Conservation (phyloP, 2,113 vertebrate species). For the Oceanodroma tethys region DNA sequence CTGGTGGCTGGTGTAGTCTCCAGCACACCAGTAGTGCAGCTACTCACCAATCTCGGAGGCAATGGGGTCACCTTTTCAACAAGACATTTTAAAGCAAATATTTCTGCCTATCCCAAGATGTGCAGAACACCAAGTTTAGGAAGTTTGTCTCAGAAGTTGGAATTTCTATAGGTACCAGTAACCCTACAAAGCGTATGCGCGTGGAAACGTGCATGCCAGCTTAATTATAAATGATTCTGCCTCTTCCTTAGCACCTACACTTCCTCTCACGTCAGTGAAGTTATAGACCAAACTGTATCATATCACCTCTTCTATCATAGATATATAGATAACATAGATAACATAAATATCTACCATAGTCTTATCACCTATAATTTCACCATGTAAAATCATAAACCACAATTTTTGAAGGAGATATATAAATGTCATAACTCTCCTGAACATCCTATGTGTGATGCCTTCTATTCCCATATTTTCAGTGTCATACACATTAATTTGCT, state of each 20-base stretch:
- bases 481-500: not conserved
- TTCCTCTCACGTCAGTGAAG: not conserved
- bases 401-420: not conserved
- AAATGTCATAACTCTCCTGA: not conserved
- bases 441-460: accelerated
- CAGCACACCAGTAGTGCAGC: not conserved
- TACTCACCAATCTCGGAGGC: no score
- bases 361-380: accelerated
- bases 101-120: not conserved
- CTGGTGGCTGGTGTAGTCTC: no score
- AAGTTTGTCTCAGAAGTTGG: not conserved
- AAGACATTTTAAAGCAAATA: not conserved
- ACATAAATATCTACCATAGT: no score
- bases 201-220: not conserved
- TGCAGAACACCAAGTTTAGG: not conserved
- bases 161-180: not conserved
- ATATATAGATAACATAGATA: no score
- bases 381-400: not conserved
- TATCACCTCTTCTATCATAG: not conserved
- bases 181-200: accelerated
- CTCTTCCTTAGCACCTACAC: not conserved
- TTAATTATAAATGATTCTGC: not conserved
- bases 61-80: not conserved
- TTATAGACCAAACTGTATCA: no score
- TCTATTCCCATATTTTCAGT: not conserved